Evolutionary conservation across 2,888 invertebrate species (phyloP).

Genomic region (Phorcus lineatus): DNA sequence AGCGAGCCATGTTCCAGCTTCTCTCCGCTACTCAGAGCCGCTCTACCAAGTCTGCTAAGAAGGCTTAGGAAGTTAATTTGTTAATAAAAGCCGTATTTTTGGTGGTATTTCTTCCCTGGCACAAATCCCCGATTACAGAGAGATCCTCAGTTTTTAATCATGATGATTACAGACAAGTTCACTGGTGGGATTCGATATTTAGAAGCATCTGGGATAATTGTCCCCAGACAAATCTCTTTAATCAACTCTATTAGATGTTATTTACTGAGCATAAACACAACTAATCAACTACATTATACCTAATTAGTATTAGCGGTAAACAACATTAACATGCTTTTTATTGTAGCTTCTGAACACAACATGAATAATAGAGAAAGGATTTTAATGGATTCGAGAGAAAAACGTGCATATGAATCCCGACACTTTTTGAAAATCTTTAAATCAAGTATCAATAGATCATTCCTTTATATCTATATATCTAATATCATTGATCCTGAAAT

Average conservation of each 20-base stretch:
- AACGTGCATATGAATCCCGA: no score
- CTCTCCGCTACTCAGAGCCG: not conserved
- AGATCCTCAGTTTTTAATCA: conserved; percentile 17
- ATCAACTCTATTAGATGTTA: not conserved
- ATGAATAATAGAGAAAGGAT: no score
- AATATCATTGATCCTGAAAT: no score
- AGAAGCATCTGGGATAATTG: not conserved
- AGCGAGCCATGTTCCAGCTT: not conserved
- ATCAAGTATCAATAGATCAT: no score
- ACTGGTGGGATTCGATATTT: not conserved
- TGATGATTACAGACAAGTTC: not conserved
- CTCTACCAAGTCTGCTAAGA: not conserved
- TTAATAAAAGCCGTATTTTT: conserved; percentile 15
- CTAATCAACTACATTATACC: no score
- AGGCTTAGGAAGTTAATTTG: conserved; percentile 18
- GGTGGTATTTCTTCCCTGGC: not conserved
- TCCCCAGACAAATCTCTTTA: not conserved
- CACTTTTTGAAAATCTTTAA: no score
- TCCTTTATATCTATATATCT: no score
- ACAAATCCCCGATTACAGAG: conserved; percentile 7
- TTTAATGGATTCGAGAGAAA: no score
- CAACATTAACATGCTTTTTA: no score
- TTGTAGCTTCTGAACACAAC: no score
- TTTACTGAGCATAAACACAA: not conserved
- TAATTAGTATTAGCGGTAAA: no score